Evolutionary conservation across 2,888 invertebrate genomes (phyloP), one percentile per base, ranked within the genome.

Genomic region (Xestia rhomboidea): DNA sequence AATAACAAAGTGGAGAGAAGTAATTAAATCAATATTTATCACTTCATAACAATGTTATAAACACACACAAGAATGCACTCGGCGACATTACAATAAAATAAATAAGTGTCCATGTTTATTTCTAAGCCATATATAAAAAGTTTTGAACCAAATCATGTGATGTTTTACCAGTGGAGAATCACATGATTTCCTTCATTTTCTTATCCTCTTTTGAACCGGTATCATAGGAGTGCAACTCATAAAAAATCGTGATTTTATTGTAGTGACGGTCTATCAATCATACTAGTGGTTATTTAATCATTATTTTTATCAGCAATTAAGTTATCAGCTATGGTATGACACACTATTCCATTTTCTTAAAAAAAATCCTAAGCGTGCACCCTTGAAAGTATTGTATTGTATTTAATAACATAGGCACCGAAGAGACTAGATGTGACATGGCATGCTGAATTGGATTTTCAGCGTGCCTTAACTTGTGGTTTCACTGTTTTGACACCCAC

Each of bases 1-100:
- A 64, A 77, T 69, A 38, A 67, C 13, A 41, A 68, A 44, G 34
- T 38, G 3, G 2, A 27, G 44, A 79, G 24, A 51, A 18, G 27
- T 54, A n/a, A 72, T 73, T 46, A 38, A 63, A 46, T 73, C 73
- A 74, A 69, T 60, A 74, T 74, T 57, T 44, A 74, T 68, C 21
- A 46, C 46, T 76, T 41, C 13, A 51, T 1, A 41, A 27, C 15
- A 18, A 6, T 57, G 0, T 27, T 54, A 54, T 13, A n/a, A 63
- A 46, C 10, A 38, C 13, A 34, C 13, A 46, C 11, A 54, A 24
- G 27, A 49, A 67, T 44, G 34, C 71, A 54, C 27, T 15, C 13
- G 41, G 10, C 10, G 27, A 49, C 38, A 4, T 57, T 3, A 18
- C 13, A 46, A 64, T 69, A 30, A 75, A 30, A 64, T 27, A 5